Evolutionary conservation across 2,888 invertebrate genomes (phyloP).

Genomic region (Branchellion lobata): DNA sequence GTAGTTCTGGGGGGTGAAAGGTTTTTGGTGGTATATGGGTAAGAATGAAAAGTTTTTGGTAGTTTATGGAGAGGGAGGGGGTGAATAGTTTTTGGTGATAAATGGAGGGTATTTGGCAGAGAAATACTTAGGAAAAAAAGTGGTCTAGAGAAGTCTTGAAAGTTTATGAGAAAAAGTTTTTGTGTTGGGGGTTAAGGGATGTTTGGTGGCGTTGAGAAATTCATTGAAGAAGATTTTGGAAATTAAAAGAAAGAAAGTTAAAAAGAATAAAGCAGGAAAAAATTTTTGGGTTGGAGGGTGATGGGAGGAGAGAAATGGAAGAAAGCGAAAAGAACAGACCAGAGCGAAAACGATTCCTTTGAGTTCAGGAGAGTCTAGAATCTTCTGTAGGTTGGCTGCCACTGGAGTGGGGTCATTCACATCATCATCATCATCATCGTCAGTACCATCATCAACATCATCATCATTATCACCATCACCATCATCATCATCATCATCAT

Average conservation of each 20-base stretch:
- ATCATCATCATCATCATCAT: conserved; percentile 26
- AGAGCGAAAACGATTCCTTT: conserved; percentile 79
- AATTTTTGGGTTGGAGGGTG: not conserved
- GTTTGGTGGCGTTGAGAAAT: too few relatives aligned
- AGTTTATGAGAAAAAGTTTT: too few relatives aligned
- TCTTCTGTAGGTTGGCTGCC: conserved; percentile 84
- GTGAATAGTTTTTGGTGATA: not conserved
- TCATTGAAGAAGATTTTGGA: too few relatives aligned
- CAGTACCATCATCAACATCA: too few relatives aligned
- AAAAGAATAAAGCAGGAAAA: not conserved
- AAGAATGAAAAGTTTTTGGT: conserved; percentile 70
- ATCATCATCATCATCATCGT: too few relatives aligned
- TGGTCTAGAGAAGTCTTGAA: too few relatives aligned
- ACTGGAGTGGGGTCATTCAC: conserved; percentile 70
- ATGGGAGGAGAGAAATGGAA: too few relatives aligned
- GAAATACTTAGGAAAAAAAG: too few relatives aligned
- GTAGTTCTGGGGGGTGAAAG: conserved; percentile 62
- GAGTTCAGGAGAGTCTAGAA: conserved; percentile 72
- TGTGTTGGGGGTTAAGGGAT: too few relatives aligned
- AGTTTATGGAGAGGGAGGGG: conserved; percentile 61
- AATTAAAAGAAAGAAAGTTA: not conserved
- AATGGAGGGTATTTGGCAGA: too few relatives aligned
- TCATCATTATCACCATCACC: conserved; percentile 54
- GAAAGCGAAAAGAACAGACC: too few relatives aligned
- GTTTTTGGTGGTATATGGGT: conserved; percentile 64